Conservation (phyloP, 2,113 vertebrate species). For the Seriola quinqueradiata region DNA sequence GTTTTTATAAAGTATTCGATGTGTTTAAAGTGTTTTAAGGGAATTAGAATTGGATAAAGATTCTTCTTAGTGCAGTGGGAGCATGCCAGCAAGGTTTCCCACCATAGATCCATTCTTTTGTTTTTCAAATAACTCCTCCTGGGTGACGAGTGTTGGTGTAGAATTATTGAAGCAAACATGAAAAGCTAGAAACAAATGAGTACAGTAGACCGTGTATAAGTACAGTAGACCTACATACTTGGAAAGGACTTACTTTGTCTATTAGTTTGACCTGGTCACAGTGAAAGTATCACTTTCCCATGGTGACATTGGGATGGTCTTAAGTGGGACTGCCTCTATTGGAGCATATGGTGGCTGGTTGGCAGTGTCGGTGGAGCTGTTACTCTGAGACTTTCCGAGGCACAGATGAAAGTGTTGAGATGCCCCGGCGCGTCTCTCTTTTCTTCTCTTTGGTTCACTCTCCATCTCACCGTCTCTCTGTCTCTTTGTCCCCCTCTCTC, state of each 20-base stretch:
- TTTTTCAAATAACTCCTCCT: conserved; percentile 30
- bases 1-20: background rate
- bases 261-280: conserved; percentile 31
- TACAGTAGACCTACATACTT: background rate
- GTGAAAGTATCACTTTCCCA: conserved; percentile 40
- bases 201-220: too few relatives aligned
- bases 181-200: conserved; percentile 6
- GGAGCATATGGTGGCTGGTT: conserved; percentile 55
- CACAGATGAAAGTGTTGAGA: conserved; percentile 49
- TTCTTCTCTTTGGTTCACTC: conserved; percentile 24
- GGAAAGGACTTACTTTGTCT: background rate
- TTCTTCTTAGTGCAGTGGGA: background rate
- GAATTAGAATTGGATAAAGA: background rate
- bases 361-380: conserved; percentile 50
- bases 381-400: conserved; percentile 52
- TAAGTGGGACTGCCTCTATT: conserved; percentile 38
- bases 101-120: background rate
- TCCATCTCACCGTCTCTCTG: conserved; percentile 30
- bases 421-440: background rate
- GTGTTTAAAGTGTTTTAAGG: background rate
- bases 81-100: background rate
- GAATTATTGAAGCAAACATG: background rate
- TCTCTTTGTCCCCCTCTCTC: conserved; percentile 58
- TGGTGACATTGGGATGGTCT: conserved; percentile 36
- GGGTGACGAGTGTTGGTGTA: background rate